These are phyloP conservation scores for Turnix velox DNA, from an alignment of 2,113 vertebrate species.

Conservation along the genomic window DNA sequence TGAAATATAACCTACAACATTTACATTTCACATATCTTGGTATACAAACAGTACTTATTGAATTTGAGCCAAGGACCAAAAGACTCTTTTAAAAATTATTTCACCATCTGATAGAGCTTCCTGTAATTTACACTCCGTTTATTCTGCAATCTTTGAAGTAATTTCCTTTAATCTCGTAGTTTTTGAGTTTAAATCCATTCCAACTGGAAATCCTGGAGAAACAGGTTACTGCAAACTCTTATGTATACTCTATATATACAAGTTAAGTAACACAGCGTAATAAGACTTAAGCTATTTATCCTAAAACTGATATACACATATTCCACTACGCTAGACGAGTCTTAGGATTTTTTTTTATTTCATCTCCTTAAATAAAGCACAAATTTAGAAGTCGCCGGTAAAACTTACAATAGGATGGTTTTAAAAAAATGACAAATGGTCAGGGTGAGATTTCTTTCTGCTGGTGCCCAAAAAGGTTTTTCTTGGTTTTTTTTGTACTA, in stretches of 20 bases:
- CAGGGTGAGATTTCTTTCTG: slow-evolving; percentile 66
- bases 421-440: slow-evolving; percentile 68
- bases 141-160: slow-evolving; percentile 66
- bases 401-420: slow-evolving; percentile 63
- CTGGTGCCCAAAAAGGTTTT: slow-evolving; percentile 65
- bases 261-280: slow-evolving; percentile 74
- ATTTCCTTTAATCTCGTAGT: slow-evolving; percentile 62
- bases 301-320: slow-evolving; percentile 71
- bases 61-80: slow-evolving; percentile 76
- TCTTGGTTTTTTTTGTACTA: slow-evolving; percentile 42
- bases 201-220: slow-evolving; percentile 70
- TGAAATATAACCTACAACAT: slow-evolving; percentile 87
- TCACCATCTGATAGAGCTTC: slow-evolving; percentile 73
- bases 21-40: slow-evolving; percentile 85
- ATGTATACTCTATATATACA: slow-evolving; percentile 75
- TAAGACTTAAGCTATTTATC: slow-evolving; percentile 69
- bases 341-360: slow-evolving; percentile 65
- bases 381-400: slow-evolving; percentile 72
- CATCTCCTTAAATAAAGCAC: slow-evolving; percentile 72
- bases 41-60: slow-evolving; percentile 81
- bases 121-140: slow-evolving; percentile 66
- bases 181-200: slow-evolving; percentile 64
- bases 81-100: slow-evolving; percentile 72
- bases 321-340: slow-evolving; percentile 70
- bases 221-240: slow-evolving; percentile 75